Conservation (phyloP, 2,888 invertebrate genomes). For the Palloptera scutellata region DNA sequence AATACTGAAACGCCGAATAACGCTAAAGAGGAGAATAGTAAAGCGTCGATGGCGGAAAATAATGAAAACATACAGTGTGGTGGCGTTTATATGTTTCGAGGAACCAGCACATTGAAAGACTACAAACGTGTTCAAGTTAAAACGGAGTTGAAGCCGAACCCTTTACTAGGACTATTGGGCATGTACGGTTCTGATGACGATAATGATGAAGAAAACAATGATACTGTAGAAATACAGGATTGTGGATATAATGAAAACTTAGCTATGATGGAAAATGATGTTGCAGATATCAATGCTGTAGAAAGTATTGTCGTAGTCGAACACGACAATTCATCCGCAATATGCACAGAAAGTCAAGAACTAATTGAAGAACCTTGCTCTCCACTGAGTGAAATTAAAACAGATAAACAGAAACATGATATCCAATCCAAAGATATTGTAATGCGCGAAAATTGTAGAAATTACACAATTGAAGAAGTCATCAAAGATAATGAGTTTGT, state of each 20-base stretch:
- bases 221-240: conserved; percentile 13
- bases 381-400: not conserved
- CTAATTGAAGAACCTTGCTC: not conserved
- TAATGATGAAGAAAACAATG: conserved; percentile 27
- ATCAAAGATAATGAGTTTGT: not conserved
- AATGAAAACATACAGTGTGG: not conserved
- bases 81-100: conserved; percentile 46
- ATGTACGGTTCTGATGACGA: conserved; percentile 60
- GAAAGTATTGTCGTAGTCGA: not conserved
- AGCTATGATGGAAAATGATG: not conserved
- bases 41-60: not conserved
- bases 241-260: conserved; percentile 2
- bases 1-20: conserved; percentile 1
- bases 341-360: not conserved
- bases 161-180: conserved; percentile 50
- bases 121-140: conserved; percentile 47
- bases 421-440: not conserved
- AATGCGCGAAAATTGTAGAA: not conserved
- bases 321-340: not conserved
- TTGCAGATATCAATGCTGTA: not conserved
- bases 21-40: not conserved
- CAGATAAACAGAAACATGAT: not conserved
- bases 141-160: conserved; percentile 39
- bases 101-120: conserved; percentile 48
- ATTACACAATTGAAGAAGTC: not conserved